phyloP scores from a whole-genome alignment of 1,140 invertebrate genomes.

The Leptoteleia sp. region DNA sequence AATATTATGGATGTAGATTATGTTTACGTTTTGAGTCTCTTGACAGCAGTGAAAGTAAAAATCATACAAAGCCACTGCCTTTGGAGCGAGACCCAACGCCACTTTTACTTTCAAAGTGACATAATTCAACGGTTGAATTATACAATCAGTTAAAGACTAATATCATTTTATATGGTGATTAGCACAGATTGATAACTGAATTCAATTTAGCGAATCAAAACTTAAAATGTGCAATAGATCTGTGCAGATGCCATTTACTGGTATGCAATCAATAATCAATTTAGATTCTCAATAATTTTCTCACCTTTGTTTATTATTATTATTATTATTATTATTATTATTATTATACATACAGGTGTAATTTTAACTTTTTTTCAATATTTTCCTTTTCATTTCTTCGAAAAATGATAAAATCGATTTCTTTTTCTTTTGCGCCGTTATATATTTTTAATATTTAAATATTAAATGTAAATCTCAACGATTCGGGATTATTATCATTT shows the following conservation, averaged over 20 bases:
- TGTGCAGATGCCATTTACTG: neutral
- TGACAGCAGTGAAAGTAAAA: conserved; percentile 40
- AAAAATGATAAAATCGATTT: no score
- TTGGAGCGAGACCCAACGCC: conserved; percentile 10
- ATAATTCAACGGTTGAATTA: conserved; percentile 47
- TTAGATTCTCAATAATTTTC: no score
- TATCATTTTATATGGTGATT: conserved; percentile 13
- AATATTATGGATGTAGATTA: conserved; percentile 28
- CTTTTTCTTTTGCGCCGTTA: no score
- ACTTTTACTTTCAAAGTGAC: conserved; percentile 50
- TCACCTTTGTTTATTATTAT: no score
- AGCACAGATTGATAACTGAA: conserved; percentile 4
- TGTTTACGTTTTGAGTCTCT: conserved; percentile 25
- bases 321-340: no score
- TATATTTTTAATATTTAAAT: no score
- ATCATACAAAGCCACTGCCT: conserved; percentile 15
- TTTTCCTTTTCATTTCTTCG: no score
- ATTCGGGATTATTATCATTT: no score
- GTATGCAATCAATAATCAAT: neutral
- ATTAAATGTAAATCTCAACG: no score
- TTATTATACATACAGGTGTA: no score
- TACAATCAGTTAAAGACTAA: conserved; percentile 27
- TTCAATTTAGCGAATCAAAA: conserved; percentile 4
- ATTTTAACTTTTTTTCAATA: no score
- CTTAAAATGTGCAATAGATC: neutral